Conservation (phyloP, 2,113 vertebrate species). For the Spea multiplicata region DNA sequence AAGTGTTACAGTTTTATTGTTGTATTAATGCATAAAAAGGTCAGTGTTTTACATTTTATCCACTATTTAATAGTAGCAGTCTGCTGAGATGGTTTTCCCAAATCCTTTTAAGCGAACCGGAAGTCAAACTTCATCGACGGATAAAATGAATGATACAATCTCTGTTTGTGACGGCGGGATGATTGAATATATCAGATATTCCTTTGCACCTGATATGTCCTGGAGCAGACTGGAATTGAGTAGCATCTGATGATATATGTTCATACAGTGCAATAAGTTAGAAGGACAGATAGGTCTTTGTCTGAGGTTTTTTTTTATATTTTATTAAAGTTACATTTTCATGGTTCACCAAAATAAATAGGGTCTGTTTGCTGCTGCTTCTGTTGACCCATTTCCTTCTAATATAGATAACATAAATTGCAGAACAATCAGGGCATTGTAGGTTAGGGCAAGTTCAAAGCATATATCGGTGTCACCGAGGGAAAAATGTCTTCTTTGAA, state of each 20-base stretch:
- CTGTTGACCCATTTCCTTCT: slow-evolving; percentile 34
- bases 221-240: slow-evolving; percentile 18
- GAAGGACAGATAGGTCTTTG: slow-evolving; percentile 40
- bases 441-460: slow-evolving; percentile 41
- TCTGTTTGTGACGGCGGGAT: slow-evolving; percentile 16
- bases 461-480: slow-evolving; percentile 16
- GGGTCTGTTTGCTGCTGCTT: slow-evolving; percentile 41
- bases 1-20: too few relatives aligned
- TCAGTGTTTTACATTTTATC: too few relatives aligned
- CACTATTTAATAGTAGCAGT: too few relatives aligned
- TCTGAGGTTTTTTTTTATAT: slow-evolving; percentile 20
- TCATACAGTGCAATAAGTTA: slow-evolving; percentile 22
- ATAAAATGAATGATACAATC: slow-evolving; percentile 26
- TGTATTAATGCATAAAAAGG: too few relatives aligned
- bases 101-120: background rate
- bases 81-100: too few relatives aligned
- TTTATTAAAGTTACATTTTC: slow-evolving; percentile 46
- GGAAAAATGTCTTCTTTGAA: slow-evolving; percentile 39
- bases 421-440: slow-evolving; percentile 36
- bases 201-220: slow-evolving; percentile 43
- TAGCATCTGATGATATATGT: slow-evolving; percentile 20
- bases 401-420: slow-evolving; percentile 46
- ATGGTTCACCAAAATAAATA: slow-evolving; percentile 41
- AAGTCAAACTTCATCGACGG: slow-evolving; percentile 5
- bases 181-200: slow-evolving; percentile 38